These are phyloP conservation scores for Drosophila athabasca DNA, from an alignment of 1,140 invertebrate species.

Conservation along the genomic window DNA sequence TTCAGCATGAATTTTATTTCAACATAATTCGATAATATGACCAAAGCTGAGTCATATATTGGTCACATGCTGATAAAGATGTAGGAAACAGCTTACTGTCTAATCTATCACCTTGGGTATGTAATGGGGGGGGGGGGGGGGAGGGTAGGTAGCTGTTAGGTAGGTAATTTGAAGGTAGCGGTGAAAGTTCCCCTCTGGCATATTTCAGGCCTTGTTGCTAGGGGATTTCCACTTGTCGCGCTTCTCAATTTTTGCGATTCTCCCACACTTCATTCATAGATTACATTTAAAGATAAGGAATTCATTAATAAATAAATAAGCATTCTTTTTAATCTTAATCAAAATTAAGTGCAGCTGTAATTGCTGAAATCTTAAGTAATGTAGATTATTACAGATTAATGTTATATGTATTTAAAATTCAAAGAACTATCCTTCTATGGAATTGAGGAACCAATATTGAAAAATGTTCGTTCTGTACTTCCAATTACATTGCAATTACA, in stretches of 20 bases:
- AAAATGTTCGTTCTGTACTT: not conserved
- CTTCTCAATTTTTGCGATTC: not conserved
- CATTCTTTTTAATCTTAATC: too few species aligned
- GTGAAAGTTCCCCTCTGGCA: constrained; percentile 50
- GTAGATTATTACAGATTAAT: not conserved
- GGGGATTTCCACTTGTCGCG: constrained; percentile 44
- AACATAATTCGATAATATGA: constrained; percentile 32
- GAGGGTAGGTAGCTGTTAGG: constrained; percentile 41
- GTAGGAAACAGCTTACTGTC: constrained; percentile 12
- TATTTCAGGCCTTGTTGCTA: constrained; percentile 50
- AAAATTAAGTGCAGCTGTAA: too few species aligned
- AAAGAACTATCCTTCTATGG: too few species aligned
- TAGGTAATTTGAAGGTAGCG: constrained; percentile 30
- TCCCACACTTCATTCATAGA: not conserved
- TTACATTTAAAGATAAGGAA: not conserved
- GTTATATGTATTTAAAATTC: not conserved
- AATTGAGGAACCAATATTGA: too few species aligned
- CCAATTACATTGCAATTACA: not conserved
- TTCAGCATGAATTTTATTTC: constrained; percentile 19
- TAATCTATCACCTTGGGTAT: constrained; percentile 69
- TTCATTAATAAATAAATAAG: not conserved
- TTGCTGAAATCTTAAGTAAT: too few species aligned
- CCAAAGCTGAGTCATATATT: constrained; percentile 17
- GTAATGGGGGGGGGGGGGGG: constrained; percentile 36
- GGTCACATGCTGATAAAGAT: constrained; percentile 18